Percentiles rank a stretch among this genome's conserved stretches.
These are phyloP conservation scores for Malurus leucopterus DNA, from an alignment of 2,797 vertebrate genomes.

Conservation along the genomic window DNA sequence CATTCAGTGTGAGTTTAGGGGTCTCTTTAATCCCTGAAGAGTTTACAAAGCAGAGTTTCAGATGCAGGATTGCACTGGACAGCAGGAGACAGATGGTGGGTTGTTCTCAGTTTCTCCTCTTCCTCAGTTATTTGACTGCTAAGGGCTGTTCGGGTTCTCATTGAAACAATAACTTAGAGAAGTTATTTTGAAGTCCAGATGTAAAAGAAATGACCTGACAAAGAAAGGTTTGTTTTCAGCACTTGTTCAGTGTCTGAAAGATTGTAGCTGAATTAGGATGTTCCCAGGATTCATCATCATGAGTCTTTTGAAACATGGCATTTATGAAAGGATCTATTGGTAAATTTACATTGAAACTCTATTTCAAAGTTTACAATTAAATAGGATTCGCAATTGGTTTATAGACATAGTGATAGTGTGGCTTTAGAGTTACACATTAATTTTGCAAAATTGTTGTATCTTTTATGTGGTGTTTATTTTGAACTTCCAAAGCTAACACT, in stretches of 20 bases:
- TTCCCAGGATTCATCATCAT: background rate
- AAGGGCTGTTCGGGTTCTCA: background rate
- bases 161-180: background rate
- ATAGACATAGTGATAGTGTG: background rate
- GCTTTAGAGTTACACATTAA: background rate
- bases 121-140: background rate
- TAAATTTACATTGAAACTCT: background rate
- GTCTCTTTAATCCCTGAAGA: background rate
- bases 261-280: background rate
- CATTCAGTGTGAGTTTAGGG: rapidly evolving
- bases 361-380: background rate
- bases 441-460: background rate
- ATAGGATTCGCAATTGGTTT: background rate
- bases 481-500: background rate
- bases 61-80: background rate
- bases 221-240: background rate
- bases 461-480: background rate
- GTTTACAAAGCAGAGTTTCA: background rate
- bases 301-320: background rate
- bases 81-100: background rate
- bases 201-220: background rate
- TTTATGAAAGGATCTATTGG: background rate
- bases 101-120: background rate
- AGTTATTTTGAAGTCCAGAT: background rate
- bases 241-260: background rate